phyloP scores from a whole-genome alignment of 2,113 vertebrate species.

The Hippocampus abdominalis region DNA sequence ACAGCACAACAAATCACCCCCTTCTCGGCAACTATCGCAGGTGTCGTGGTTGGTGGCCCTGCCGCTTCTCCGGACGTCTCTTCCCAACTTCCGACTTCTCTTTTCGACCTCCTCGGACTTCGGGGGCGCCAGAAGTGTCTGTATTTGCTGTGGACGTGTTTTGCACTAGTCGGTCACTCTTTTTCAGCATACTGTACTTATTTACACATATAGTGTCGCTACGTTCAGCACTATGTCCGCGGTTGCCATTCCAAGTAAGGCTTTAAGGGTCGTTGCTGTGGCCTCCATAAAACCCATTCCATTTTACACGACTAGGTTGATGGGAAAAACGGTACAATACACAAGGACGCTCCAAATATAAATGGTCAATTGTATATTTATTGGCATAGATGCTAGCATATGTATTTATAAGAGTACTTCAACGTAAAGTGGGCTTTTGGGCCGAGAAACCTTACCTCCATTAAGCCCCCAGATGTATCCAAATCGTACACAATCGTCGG shows the following conservation, averaged over 20 bases:
- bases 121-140: conserved; percentile 89
- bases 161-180: neutral
- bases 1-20: conserved; percentile 90
- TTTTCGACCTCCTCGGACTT: conserved; percentile 91
- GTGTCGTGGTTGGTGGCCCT: conserved; percentile 95
- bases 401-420: neutral
- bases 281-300: neutral
- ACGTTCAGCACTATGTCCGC: conserved; percentile 1
- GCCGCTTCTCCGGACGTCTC: conserved; percentile 88
- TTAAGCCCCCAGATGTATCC: conserved; percentile 94
- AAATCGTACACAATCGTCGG: conserved; percentile 97
- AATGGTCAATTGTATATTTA: neutral
- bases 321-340: neutral
- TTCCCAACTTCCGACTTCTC: conserved; percentile 81
- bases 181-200: neutral
- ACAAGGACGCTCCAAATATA: neutral
- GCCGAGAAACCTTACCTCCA: conserved; percentile 82
- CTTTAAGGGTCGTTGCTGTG: neutral
- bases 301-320: neutral
- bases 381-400: neutral
- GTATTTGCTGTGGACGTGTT: conserved; percentile 84
- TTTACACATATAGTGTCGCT: neutral
- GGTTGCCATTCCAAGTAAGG: neutral
- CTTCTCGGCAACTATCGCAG: conserved; percentile 95
- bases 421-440: conserved; percentile 7